Evolutionary conservation across 2,888 invertebrate genomes (phyloP).

Genomic region (Pyrochroa serraticornis): DNA sequence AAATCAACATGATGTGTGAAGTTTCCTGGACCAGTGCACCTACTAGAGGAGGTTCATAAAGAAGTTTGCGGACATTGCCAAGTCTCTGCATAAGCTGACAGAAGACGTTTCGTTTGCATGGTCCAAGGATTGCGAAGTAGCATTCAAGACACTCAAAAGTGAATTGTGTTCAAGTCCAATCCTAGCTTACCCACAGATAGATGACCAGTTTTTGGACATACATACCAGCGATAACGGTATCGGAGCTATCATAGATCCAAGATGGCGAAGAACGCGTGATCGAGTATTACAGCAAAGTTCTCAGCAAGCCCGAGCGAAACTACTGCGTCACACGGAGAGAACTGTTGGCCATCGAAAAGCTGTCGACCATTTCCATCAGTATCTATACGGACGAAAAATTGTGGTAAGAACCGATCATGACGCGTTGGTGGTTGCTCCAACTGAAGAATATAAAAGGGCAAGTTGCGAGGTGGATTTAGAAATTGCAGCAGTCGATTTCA

Average conservation of each 20-base stretch:
- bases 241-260: slow-evolving; percentile 23
- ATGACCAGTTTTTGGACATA: slow-evolving; percentile 52
- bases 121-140: slow-evolving; percentile 3
- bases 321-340: slow-evolving; percentile 37
- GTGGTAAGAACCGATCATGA: slow-evolving; percentile 45
- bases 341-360: slow-evolving; percentile 14
- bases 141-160: slow-evolving; percentile 9
- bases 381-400: slow-evolving; percentile 42
- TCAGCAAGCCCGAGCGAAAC: slow-evolving; percentile 34
- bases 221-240: slow-evolving; percentile 23
- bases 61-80: slow-evolving; percentile 29
- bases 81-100: slow-evolving; percentile 23
- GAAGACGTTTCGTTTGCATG: slow-evolving; percentile 1
- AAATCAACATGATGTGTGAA: slow-evolving; percentile 27
- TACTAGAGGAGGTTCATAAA: slow-evolving; percentile 31
- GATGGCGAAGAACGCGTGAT: slow-evolving; percentile 31
- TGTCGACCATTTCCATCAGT: slow-evolving; percentile 41
- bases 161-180: slow-evolving; percentile 46
- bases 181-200: slow-evolving; percentile 59
- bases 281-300: slow-evolving; percentile 34
- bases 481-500: slow-evolving; percentile 42
- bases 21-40: slow-evolving; percentile 26
- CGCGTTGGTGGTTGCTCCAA: slow-evolving; percentile 43
- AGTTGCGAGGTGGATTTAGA: slow-evolving; percentile 45
- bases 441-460: slow-evolving; percentile 48